phyloP scores from a whole-genome alignment of 2,113 vertebrate species.

The Alexandromys fortis region DNA sequence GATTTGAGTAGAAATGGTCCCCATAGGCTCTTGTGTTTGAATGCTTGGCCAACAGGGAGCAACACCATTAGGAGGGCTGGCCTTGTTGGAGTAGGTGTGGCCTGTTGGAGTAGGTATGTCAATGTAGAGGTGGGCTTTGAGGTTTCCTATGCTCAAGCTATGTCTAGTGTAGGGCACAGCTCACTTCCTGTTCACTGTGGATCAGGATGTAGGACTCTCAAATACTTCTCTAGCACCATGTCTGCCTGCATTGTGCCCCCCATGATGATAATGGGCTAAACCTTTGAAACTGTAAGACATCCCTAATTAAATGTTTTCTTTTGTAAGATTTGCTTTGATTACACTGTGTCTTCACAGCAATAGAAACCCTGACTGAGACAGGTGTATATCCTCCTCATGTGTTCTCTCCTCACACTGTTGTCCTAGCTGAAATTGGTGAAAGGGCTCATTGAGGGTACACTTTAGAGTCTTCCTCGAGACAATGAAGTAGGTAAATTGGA shows the following conservation, averaged over 20 bases:
- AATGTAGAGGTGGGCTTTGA: not conserved
- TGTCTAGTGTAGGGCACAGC: not conserved
- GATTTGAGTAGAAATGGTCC: not conserved
- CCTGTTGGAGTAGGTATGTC: not conserved
- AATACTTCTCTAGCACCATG: not conserved
- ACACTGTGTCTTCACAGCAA: not conserved
- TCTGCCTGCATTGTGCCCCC: not conserved
- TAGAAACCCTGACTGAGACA: not conserved
- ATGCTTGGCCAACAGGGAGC: not conserved
- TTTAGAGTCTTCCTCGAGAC: constrained; percentile 18
- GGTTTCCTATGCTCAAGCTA: not conserved
- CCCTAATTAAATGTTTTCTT: not conserved
- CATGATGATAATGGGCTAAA: not conserved
- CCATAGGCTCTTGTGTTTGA: not conserved
- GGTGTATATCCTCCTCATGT: not conserved
- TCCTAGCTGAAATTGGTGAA: not conserved
- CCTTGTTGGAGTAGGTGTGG: not conserved
- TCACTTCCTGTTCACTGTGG: not conserved
- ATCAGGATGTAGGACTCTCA: not conserved
- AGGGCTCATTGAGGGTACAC: not conserved
- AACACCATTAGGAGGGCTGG: not conserved
- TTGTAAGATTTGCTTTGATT: not conserved
- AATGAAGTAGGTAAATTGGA: constrained; percentile 26
- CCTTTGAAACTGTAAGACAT: not conserved
- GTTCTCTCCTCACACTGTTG: not conserved